Evolutionary conservation across 2,113 vertebrate species (phyloP).

Genomic region (Xyrauchen texanus): DNA sequence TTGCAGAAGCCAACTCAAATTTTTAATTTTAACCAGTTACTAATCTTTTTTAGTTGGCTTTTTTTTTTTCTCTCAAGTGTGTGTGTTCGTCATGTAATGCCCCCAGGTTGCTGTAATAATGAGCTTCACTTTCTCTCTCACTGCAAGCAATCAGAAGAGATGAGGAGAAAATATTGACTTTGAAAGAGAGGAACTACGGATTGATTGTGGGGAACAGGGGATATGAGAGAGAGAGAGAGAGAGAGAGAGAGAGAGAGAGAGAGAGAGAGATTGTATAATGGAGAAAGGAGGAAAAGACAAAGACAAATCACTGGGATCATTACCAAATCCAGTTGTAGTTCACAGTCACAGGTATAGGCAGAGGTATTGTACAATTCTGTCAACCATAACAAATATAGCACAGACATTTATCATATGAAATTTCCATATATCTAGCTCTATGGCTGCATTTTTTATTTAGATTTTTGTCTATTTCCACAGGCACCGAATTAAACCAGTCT

Average conservation of each 20-base stretch:
- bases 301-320: slow-evolving; percentile 25
- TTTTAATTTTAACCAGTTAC: too few species aligned
- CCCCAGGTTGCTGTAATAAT: slow-evolving; percentile 59
- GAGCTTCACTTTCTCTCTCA: slow-evolving; percentile 60
- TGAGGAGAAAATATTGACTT: slow-evolving; percentile 75
- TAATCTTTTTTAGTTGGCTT: too few species aligned
- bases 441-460: too few species aligned
- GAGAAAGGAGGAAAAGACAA: slow-evolving; percentile 41
- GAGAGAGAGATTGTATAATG: neutral
- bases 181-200: slow-evolving; percentile 64
- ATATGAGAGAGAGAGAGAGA: slow-evolving; percentile 7
- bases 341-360: neutral
- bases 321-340: neutral
- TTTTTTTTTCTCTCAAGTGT: neutral
- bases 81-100: slow-evolving; percentile 60
- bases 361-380: neutral
- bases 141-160: slow-evolving; percentile 63
- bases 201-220: slow-evolving; percentile 54
- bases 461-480: too few species aligned
- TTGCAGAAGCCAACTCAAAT: too few species aligned
- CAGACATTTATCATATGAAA: neutral
- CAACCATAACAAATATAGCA: neutral
- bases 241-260: too few species aligned
- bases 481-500: too few species aligned
- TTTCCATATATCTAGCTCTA: too few species aligned